Conservation (phyloP, 2,888 invertebrate species). For the Nemapogon koenigi region DNA sequence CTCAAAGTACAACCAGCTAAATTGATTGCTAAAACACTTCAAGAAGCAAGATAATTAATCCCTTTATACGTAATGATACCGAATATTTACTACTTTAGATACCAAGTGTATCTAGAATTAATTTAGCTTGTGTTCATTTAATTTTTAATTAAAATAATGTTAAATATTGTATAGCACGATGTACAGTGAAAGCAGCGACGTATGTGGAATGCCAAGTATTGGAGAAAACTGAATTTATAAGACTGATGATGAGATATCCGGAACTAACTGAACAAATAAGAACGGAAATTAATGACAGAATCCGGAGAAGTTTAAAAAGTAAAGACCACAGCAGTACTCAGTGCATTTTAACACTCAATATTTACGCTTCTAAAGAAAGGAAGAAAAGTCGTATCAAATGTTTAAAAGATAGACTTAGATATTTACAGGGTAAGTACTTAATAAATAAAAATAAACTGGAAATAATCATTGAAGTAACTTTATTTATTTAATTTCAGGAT, state of each 20-base stretch:
- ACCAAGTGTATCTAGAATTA: too few relatives aligned
- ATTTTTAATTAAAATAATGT: slow-evolving; percentile 12
- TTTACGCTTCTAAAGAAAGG: slow-evolving; percentile 49
- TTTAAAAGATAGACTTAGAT: slow-evolving; percentile 51
- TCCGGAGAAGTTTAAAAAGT: slow-evolving; percentile 27
- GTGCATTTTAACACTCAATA: slow-evolving; percentile 34
- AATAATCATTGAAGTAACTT: too few relatives aligned
- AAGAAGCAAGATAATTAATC: neutral
- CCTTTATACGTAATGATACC: neutral
- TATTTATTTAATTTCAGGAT: slow-evolving; percentile 24
- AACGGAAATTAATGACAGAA: slow-evolving; percentile 35
- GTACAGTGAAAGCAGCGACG: slow-evolving; percentile 57
- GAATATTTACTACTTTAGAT: too few relatives aligned
- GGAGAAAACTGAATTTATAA: slow-evolving; percentile 50
- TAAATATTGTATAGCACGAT: slow-evolving; percentile 38
- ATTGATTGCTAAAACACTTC: neutral
- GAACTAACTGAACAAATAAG: slow-evolving; percentile 38
- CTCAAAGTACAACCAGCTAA: neutral
- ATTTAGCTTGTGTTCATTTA: slow-evolving; percentile 1
- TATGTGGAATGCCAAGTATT: slow-evolving; percentile 62
- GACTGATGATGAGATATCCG: slow-evolving; percentile 54
- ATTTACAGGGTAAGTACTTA: slow-evolving; percentile 35
- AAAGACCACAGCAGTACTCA: slow-evolving; percentile 25
- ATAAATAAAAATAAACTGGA: neutral
- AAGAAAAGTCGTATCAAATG: slow-evolving; percentile 56